Conservation (phyloP, 2,113 vertebrate genomes). For the Tragelaphus imberbis region DNA sequence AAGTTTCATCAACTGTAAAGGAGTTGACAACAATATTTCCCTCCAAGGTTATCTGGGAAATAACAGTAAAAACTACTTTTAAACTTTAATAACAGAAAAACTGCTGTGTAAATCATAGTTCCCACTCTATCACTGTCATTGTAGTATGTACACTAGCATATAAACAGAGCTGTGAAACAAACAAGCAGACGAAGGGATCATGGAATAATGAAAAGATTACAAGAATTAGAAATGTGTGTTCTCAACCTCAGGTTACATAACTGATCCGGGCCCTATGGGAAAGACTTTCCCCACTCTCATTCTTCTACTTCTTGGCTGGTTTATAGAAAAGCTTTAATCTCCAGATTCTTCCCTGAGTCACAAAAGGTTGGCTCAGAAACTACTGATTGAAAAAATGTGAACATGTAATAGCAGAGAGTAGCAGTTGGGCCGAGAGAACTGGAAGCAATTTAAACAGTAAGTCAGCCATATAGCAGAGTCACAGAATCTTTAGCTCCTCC, state of each 20-base stretch:
- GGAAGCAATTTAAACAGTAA: neutral
- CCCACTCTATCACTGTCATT: neutral
- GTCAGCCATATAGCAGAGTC: neutral
- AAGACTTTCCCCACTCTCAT: neutral
- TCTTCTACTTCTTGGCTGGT: neutral
- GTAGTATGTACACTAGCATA: neutral
- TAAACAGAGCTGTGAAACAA: neutral
- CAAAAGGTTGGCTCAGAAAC: neutral
- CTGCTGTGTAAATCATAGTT: neutral
- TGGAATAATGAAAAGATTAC: neutral
- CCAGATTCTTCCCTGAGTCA: neutral
- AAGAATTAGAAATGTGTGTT: neutral
- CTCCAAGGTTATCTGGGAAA: neutral
- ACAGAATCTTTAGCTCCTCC: neutral
- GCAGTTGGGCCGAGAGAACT: neutral
- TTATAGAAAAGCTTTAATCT: neutral
- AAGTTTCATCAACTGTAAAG: neutral
- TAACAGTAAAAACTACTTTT: slow-evolving; percentile 4
- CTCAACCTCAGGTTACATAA: neutral
- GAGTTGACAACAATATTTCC: neutral
- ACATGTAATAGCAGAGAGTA: neutral
- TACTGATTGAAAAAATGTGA: neutral
- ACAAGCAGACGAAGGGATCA: neutral
- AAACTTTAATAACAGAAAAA: neutral
- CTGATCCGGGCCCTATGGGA: neutral